Conservation (phyloP, 2,797 vertebrate genomes). For the Chrosomus eos region DNA sequence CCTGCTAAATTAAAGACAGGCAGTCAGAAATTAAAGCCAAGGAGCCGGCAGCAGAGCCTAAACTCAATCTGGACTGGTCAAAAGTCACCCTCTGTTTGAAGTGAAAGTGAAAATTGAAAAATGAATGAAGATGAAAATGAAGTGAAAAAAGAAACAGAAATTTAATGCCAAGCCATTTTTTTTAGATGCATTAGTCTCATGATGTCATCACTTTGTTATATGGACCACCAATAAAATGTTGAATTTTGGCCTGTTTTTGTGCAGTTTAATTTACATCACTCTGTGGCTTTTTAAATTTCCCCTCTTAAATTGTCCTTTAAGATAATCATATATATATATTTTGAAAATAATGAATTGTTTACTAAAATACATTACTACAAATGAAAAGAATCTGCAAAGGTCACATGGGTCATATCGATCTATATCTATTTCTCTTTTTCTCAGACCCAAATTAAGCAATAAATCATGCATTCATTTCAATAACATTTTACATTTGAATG, state of each 20-base stretch:
- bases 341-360: background rate
- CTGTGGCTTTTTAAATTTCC: background rate
- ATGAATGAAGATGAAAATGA: background rate
- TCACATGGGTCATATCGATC: background rate
- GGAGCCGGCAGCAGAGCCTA: slow-evolving; percentile 49
- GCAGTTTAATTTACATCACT: background rate
- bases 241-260: background rate
- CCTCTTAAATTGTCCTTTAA: background rate
- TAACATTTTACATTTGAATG: background rate
- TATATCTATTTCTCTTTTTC: background rate
- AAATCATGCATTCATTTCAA: background rate
- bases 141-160: background rate
- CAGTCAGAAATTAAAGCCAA: slow-evolving; percentile 54
- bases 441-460: background rate
- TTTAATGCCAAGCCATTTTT: background rate
- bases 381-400: background rate
- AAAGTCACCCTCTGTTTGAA: slow-evolving; percentile 42
- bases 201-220: background rate
- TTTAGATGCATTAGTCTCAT: background rate
- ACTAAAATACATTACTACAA: background rate
- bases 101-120: slow-evolving; percentile 20
- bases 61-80: slow-evolving; percentile 43
- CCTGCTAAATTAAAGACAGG: slow-evolving; percentile 57
- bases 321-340: background rate
- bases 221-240: background rate